A percentile compares a stretch with the other conserved stretches of the same genome.
phyloP scores from a whole-genome alignment of 2,113 vertebrate genomes.

The Siphamia tubifer region DNA sequence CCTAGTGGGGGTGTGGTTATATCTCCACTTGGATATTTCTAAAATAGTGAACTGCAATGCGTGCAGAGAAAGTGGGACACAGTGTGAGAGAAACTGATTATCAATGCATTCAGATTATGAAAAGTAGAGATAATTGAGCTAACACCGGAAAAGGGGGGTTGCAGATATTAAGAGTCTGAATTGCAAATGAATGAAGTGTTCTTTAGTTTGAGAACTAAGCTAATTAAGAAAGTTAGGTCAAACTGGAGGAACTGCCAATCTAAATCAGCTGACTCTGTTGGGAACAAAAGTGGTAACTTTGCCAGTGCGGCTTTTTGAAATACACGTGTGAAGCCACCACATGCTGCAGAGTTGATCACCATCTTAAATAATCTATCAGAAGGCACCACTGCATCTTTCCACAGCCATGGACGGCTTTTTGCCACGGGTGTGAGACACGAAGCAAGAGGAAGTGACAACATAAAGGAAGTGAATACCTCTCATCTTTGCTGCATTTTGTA shows the following conservation, averaged over 20 bases:
- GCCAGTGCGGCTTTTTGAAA: background rate
- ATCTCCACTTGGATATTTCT: conserved; percentile 22
- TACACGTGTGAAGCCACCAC: background rate
- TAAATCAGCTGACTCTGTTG: background rate
- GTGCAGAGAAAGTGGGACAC: conserved; percentile 61
- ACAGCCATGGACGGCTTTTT: conserved; percentile 36
- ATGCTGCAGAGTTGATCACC: background rate
- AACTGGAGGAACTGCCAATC: conserved; percentile 1
- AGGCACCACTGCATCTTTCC: conserved; percentile 85
- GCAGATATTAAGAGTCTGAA: conserved; percentile 29
- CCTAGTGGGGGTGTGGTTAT: conserved; percentile 28
- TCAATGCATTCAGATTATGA: conserved; percentile 38
- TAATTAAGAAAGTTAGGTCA: conserved; percentile 17
- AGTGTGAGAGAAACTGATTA: conserved; percentile 49
- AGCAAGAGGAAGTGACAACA: background rate
- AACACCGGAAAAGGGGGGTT: conserved; percentile 6
- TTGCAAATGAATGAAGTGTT: conserved; percentile 24
- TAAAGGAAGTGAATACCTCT: conserved; percentile 88
- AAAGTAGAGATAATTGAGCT: conserved; percentile 50
- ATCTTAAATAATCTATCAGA: conserved; percentile 35
- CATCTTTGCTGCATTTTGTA: conserved; percentile 95
- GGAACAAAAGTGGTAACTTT: no score
- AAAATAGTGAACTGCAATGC: conserved; percentile 38
- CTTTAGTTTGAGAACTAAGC: conserved; percentile 18
- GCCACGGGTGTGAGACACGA: background rate